phyloP scores from a whole-genome alignment of 2,888 invertebrate species.

The Erebia palarica region DNA sequence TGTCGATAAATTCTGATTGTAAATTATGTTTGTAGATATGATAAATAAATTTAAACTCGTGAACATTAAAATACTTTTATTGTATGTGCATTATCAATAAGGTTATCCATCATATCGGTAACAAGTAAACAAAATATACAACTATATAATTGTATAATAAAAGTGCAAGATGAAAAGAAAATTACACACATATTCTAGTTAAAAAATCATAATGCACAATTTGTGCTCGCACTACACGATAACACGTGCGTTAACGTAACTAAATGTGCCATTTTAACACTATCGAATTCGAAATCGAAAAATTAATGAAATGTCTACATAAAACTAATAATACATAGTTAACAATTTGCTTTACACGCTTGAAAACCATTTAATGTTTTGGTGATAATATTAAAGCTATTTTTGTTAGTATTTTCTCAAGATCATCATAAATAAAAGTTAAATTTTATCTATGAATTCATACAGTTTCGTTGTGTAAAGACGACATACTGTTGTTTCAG shows the following conservation, averaged over 20 bases:
- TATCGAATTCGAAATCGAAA: background rate
- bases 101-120: constrained; percentile 38
- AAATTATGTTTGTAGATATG: background rate
- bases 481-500: too few relatives aligned
- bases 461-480: background rate
- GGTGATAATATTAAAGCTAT: background rate
- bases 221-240: background rate
- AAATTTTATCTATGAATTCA: background rate
- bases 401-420: background rate
- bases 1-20: constrained; percentile 93
- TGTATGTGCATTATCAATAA: constrained; percentile 31
- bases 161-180: constrained; percentile 24
- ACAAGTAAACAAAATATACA: constrained; percentile 54
- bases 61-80: constrained; percentile 39
- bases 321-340: background rate
- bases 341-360: background rate
- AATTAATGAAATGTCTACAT: background rate
- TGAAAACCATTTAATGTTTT: background rate
- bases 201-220: constrained; percentile 11
- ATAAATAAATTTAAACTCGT: constrained; percentile 28
- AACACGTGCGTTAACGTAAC: background rate
- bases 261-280: background rate
- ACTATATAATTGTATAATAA: constrained; percentile 21
- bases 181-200: constrained; percentile 11
- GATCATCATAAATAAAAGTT: background rate